Evolutionary conservation across 92 coral and sea anemone species (phyloP).

Genomic region (Phenganax stokvisi): DNA sequence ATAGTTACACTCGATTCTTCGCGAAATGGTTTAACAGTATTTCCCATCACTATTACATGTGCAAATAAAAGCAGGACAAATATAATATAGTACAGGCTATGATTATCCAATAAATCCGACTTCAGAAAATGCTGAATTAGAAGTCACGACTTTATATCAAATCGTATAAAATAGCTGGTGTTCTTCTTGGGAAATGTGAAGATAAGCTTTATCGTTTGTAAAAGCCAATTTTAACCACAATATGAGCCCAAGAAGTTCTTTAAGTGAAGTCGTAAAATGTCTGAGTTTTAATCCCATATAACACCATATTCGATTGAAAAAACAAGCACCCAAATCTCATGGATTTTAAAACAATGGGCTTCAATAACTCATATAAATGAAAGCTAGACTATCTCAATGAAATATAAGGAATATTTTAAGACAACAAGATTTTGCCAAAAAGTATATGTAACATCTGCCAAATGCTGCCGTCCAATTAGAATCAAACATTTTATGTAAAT

Average conservation of each 20-base stretch:
- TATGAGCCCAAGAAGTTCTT: too few species aligned
- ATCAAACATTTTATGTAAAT: constrained; percentile 2
- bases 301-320: background rate
- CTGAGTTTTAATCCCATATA: too few species aligned
- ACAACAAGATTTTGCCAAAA: background rate
- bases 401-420: background rate
- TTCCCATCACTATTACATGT: constrained; percentile 4
- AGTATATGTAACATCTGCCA: constrained; percentile 20
- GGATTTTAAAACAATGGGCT: too few species aligned
- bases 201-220: too few species aligned
- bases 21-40: constrained; percentile 33
- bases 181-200: too few species aligned
- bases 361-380: background rate
- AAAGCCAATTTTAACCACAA: too few species aligned
- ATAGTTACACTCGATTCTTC: constrained; percentile 28
- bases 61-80: too few species aligned
- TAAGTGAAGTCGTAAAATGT: too few species aligned
- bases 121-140: background rate
- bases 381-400: background rate
- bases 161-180: background rate
- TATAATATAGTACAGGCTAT: background rate
- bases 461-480: constrained; percentile 29
- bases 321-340: background rate
- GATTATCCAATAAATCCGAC: constrained; percentile 18
- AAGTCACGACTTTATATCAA: background rate